phyloP scores from a whole-genome alignment of 2,113 vertebrate genomes.

The Caranx ignobilis region DNA sequence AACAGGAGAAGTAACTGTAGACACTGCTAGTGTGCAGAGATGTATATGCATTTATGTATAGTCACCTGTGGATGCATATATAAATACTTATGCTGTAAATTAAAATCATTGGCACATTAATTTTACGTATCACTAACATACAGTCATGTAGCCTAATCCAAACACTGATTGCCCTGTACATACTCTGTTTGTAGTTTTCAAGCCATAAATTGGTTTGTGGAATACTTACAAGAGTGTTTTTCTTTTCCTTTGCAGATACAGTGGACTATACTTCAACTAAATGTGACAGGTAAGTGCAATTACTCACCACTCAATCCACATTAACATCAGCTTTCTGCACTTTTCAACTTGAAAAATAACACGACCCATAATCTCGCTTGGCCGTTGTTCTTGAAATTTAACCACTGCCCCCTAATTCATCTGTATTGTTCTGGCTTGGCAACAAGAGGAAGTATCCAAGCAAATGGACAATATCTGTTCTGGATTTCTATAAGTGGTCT shows the following conservation, averaged over 20 bases:
- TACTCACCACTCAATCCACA: constrained; percentile 26
- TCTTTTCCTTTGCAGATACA: constrained; percentile 86
- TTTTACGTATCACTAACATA: constrained; percentile 20
- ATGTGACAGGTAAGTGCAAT: constrained; percentile 89
- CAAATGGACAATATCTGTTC: constrained; percentile 8
- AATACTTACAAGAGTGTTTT: constrained; percentile 58
- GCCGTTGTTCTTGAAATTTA: constrained; percentile 7
- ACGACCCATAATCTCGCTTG: constrained; percentile 23
- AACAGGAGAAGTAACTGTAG: background rate
- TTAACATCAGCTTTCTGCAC: constrained; percentile 33
- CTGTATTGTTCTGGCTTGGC: background rate
- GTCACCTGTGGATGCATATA: background rate
- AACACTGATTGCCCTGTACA: constrained; percentile 15
- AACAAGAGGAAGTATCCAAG: constrained; percentile 11
- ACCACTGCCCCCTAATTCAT: constrained; percentile 17
- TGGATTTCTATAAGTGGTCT: background rate
- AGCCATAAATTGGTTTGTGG: constrained; percentile 10
- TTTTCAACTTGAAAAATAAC: constrained; percentile 46
- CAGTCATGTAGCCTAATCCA: background rate
- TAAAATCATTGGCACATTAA: constrained; percentile 22
- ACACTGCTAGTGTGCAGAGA: constrained; percentile 3
- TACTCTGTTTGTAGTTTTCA: constrained; percentile 46
- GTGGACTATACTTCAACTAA: constrained; percentile 88
- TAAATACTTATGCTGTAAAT: constrained; percentile 15
- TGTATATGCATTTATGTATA: background rate